Conservation (phyloP, 1,140 invertebrate species). For the Listronotus bonariensis region DNA sequence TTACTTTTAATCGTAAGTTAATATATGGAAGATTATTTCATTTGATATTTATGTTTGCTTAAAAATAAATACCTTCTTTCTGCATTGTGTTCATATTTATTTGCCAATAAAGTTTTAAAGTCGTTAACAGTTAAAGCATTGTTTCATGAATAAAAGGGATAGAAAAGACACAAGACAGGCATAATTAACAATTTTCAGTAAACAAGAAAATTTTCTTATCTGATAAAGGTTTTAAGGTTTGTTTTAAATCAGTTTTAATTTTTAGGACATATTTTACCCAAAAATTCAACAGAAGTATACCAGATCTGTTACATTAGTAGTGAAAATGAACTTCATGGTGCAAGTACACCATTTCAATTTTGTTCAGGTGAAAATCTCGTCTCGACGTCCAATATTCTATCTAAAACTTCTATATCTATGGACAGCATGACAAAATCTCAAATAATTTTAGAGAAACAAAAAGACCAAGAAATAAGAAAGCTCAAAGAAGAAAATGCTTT, state of each 20-base stretch:
- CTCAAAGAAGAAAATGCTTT: constrained; percentile 42
- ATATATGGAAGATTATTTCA: too few relatives aligned
- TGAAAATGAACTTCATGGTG: constrained; percentile 44
- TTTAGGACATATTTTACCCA: constrained; percentile 42
- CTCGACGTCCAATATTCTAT: too few relatives aligned
- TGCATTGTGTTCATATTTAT: too few relatives aligned
- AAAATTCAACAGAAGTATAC: constrained; percentile 40
- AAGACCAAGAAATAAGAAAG: constrained; percentile 36
- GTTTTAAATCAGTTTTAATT: constrained; percentile 17
- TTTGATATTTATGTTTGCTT: too few relatives aligned
- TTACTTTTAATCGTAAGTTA: constrained; percentile 43
- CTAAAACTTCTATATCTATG: not conserved
- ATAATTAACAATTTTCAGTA: too few relatives aligned
- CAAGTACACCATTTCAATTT: constrained; percentile 46
- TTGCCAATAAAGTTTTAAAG: too few relatives aligned
- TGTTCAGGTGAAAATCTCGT: not conserved
- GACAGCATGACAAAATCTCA: constrained; percentile 15
- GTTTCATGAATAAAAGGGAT: too few relatives aligned
- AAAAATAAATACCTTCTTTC: too few relatives aligned
- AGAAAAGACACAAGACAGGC: too few relatives aligned
- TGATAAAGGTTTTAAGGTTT: too few relatives aligned
- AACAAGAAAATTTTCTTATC: too few relatives aligned
- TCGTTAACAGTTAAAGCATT: too few relatives aligned
- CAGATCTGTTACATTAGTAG: constrained; percentile 49
- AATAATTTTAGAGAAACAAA: constrained; percentile 6